Evolutionary conservation across 1,140 invertebrate species (phyloP).

Genomic region (Procambarus virginalis): DNA sequence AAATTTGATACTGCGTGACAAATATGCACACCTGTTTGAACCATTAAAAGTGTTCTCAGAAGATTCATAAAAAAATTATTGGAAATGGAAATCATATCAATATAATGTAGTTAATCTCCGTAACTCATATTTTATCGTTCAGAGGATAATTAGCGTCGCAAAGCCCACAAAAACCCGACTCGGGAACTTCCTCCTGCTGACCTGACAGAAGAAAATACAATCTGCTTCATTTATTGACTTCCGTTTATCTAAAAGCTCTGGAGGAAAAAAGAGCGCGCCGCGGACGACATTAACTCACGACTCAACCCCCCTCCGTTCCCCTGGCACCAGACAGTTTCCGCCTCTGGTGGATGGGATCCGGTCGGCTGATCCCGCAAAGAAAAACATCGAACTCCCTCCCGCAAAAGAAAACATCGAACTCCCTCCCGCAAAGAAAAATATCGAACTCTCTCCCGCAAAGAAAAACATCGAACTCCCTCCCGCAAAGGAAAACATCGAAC

Average conservation of each 20-base stretch:
- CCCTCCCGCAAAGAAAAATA: no score
- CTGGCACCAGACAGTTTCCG: neutral
- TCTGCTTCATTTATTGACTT: slow-evolving; percentile 20
- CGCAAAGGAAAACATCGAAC: no score
- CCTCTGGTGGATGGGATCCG: neutral
- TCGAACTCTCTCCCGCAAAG: no score
- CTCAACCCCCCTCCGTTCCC: neutral
- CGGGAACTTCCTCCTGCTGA: no score
- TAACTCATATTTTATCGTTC: neutral
- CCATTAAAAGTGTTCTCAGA: neutral
- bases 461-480: no score
- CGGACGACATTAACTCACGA: neutral
- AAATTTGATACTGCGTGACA: slow-evolving; percentile 14
- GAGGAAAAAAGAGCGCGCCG: neutral
- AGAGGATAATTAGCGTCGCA: neutral
- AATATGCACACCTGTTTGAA: slow-evolving; percentile 1
- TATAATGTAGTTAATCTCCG: neutral
- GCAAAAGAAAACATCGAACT: no score
- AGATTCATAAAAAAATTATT: neutral
- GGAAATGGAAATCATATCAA: no score
- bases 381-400: no score
- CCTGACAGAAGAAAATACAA: neutral
- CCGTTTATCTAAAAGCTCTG: slow-evolving; percentile 3
- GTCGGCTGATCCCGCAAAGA: neutral
- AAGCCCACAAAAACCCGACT: neutral